A percentile compares a stretch with the other conserved stretches of the same genome.
phyloP scores from a whole-genome alignment of 2,888 invertebrate species.

The Spilosoma lubricipeda region DNA sequence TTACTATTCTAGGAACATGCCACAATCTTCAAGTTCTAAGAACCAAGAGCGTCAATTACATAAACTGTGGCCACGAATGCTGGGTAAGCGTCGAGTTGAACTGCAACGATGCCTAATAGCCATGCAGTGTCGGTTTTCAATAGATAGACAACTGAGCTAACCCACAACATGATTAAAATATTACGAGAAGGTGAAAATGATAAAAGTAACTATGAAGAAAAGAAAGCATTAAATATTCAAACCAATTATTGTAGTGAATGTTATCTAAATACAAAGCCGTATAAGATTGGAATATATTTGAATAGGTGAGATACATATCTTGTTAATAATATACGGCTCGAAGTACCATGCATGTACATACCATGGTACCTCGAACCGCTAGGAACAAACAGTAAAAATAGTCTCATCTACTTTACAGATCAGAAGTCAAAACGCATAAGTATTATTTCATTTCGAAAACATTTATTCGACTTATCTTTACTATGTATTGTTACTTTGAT shows the following conservation, averaged over 20 bases:
- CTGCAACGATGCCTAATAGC: slow-evolving; percentile 48
- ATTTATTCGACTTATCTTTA: background rate
- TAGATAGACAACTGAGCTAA: slow-evolving; percentile 11
- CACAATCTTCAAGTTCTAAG: slow-evolving; percentile 37
- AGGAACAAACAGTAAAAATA: background rate
- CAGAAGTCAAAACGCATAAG: background rate
- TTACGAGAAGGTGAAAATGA: no score
- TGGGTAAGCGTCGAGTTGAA: slow-evolving; percentile 29
- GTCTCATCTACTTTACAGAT: background rate
- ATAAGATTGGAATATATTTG: background rate
- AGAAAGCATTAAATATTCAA: slow-evolving; percentile 14
- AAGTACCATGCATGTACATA: background rate
- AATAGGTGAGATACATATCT: slow-evolving; percentile 1
- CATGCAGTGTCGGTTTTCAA: slow-evolving; percentile 24
- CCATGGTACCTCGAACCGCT: background rate
- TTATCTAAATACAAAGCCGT: background rate
- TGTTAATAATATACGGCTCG: background rate
- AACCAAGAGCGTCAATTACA: slow-evolving; percentile 42
- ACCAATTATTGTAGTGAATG: background rate
- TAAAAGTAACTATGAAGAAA: background rate
- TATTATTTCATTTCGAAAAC: background rate
- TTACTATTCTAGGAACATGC: slow-evolving; percentile 4
- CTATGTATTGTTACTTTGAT: background rate
- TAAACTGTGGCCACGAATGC: slow-evolving; percentile 16
- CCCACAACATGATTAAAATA: slow-evolving; percentile 28